Conservation (phyloP, 2,113 vertebrate species). For the Macquaria ambigua region DNA sequence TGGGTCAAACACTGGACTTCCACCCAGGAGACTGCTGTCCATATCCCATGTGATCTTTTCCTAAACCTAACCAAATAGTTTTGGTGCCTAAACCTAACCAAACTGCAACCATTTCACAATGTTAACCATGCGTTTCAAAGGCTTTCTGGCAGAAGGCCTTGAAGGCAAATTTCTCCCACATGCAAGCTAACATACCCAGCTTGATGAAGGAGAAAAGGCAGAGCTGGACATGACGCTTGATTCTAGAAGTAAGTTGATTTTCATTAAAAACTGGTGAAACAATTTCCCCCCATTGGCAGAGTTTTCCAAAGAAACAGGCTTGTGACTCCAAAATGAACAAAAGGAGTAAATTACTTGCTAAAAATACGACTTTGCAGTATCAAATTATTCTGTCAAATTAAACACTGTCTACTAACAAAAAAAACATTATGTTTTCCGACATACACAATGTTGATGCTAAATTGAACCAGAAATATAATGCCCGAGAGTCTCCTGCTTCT, state of each 20-base stretch:
- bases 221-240: neutral
- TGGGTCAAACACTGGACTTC: no score
- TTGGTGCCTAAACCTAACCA: no score
- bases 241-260: neutral
- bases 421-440: neutral
- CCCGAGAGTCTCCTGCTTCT: neutral
- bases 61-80: no score
- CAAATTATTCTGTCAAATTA: neutral
- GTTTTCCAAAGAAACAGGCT: neutral
- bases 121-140: no score
- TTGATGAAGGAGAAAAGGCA: neutral
- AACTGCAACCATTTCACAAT: no score
- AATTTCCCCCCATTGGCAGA: neutral
- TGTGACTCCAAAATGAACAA: neutral
- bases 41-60: no score
- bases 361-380: neutral
- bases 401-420: neutral
- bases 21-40: no score
- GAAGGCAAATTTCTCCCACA: no score
- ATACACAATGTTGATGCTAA: neutral
- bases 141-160: no score
- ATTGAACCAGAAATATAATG: slow-evolving; percentile 1
- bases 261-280: neutral
- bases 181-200: no score
- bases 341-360: neutral